phyloP scores from a whole-genome alignment of 2,888 invertebrate species.

The Xestia sexstrigata region DNA sequence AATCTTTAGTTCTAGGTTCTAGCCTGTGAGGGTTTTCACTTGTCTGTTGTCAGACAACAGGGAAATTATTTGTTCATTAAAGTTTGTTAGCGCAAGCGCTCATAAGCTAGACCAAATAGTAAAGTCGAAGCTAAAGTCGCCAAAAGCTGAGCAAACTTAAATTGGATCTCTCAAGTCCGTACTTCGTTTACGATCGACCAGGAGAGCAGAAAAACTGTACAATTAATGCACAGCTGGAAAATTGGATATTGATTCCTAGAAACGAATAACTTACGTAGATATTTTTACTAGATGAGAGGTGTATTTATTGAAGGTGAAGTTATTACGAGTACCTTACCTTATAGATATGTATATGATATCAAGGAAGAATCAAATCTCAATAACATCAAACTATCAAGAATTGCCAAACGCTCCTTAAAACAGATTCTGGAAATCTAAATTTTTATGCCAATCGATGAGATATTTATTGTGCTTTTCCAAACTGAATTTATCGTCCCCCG shows the following conservation, averaged over 20 bases:
- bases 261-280: conserved; percentile 20
- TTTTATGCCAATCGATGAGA: neutral
- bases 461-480: neutral
- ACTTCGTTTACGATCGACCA: conserved; percentile 63
- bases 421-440: neutral
- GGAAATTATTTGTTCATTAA: neutral
- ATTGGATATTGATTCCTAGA: conserved; percentile 70
- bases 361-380: neutral
- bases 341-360: conserved; percentile 1
- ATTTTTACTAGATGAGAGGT: neutral
- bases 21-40: neutral
- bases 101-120: conserved; percentile 57
- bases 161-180: conserved; percentile 77
- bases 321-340: conserved; percentile 4
- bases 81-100: conserved; percentile 28
- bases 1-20: neutral
- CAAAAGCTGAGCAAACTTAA: conserved; percentile 82
- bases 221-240: conserved; percentile 72
- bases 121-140: conserved; percentile 72
- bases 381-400: neutral
- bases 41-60: neutral
- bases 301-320: neutral
- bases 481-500: conserved; percentile 2
- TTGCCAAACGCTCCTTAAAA: neutral
- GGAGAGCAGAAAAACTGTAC: conserved; percentile 72